phyloP scores from a whole-genome alignment of 2,797 vertebrate species.

The Anguilla obscura region DNA sequence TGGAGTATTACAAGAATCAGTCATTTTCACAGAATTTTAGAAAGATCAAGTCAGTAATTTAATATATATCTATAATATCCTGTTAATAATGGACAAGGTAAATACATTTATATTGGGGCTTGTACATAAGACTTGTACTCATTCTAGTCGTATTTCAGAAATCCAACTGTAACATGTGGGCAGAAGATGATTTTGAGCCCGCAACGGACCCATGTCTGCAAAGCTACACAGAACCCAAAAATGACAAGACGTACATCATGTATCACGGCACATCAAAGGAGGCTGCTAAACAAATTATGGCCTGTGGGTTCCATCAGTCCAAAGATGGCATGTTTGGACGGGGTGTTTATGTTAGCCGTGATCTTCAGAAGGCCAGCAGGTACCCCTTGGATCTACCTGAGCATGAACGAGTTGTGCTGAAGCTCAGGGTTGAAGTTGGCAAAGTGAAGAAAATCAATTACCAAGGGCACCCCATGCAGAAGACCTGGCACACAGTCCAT shows the following conservation, averaged over 20 bases:
- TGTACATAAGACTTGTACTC: background rate
- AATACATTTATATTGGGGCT: background rate
- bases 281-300: constrained; percentile 15
- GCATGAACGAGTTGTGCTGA: background rate
- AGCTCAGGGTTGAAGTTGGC: too few species aligned
- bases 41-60: background rate
- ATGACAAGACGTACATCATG: constrained; percentile 52
- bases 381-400: constrained; percentile 43
- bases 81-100: background rate
- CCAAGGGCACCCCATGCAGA: too few species aligned
- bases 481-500: too few species aligned
- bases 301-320: constrained; percentile 42
- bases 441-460: too few species aligned
- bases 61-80: background rate
- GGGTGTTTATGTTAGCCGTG: constrained; percentile 69
- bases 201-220: background rate
- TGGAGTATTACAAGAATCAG: background rate
- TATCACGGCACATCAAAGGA: constrained; percentile 61
- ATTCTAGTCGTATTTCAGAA: background rate
- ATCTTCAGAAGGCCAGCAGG: constrained; percentile 60
- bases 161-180: constrained; percentile 44
- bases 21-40: background rate
- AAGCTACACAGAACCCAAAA: background rate
- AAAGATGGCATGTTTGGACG: constrained; percentile 53
- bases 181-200: constrained; percentile 48